These are phyloP conservation scores for Synanceia verrucosa DNA, from an alignment of 2,797 vertebrate species.

Conservation along the genomic window DNA sequence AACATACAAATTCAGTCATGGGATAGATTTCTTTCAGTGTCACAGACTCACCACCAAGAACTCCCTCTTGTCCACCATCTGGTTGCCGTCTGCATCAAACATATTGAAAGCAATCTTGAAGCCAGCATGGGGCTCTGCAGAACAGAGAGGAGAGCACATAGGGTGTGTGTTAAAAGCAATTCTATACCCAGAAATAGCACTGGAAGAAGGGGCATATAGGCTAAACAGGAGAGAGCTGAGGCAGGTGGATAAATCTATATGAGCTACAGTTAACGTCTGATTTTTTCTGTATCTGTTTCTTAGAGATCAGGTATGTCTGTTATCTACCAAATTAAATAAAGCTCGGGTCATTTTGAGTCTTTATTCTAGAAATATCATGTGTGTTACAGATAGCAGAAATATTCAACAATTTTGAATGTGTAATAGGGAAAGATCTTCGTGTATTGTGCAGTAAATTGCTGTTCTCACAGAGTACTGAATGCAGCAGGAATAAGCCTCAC, in stretches of 20 bases:
- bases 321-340: not conserved
- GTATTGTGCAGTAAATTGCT: not conserved
- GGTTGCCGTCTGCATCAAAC: slow-evolving; percentile 99
- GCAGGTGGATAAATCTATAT: not conserved
- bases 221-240: not conserved
- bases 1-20: slow-evolving; percentile 9
- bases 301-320: not conserved
- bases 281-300: not conserved
- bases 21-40: slow-evolving; percentile 21
- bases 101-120: slow-evolving; percentile 99
- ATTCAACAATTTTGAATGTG: not conserved
- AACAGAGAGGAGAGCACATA: slow-evolving; percentile 67
- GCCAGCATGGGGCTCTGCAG: slow-evolving; percentile 95
- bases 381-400: not conserved
- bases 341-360: not conserved
- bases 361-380: not conserved
- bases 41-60: slow-evolving; percentile 94
- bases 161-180: slow-evolving; percentile 45
- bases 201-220: slow-evolving; percentile 11
- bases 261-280: not conserved
- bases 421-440: not conserved
- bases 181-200: slow-evolving; percentile 43
- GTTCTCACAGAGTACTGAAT: not conserved
- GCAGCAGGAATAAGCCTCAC: not conserved
- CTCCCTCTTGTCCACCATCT: slow-evolving; percentile 99